These are phyloP conservation scores for Ypsolopha sequella DNA, from an alignment of 2,888 invertebrate species.

Conservation along the genomic window DNA sequence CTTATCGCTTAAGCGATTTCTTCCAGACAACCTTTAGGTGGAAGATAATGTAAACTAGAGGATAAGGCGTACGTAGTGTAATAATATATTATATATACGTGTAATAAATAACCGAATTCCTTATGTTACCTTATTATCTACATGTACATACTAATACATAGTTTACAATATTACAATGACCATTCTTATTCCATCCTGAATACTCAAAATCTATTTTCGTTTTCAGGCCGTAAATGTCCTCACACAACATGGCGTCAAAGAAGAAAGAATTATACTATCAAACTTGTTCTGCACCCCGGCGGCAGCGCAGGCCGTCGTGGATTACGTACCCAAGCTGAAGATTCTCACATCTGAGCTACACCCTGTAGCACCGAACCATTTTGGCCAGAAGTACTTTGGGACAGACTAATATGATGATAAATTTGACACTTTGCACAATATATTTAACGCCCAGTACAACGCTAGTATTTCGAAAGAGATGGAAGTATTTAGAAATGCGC, in stretches of 20 bases:
- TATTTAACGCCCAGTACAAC: too few species aligned
- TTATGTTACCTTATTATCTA: too few species aligned
- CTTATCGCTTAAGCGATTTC: too few species aligned
- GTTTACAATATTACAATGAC: too few species aligned
- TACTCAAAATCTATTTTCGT: background rate
- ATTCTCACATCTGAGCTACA: conserved; percentile 97
- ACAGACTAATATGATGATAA: conserved; percentile 79
- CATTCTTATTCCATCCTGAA: background rate
- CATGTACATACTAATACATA: too few species aligned
- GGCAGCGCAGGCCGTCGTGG: conserved; percentile 86
- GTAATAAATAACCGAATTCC: too few species aligned
- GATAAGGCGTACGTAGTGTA: too few species aligned
- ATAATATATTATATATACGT: too few species aligned
- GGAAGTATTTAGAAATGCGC: background rate
- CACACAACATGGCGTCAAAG: conserved; percentile 93
- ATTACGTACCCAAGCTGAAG: conserved; percentile 91
- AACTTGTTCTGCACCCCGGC: conserved; percentile 97
- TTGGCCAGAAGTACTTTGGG: conserved; percentile 98
- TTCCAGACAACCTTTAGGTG: too few species aligned
- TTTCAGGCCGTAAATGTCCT: conserved; percentile 92
- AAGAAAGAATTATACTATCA: conserved; percentile 95
- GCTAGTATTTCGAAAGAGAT: background rate
- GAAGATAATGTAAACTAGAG: too few species aligned
- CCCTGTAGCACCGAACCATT: conserved; percentile 96
- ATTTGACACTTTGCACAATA: background rate